phyloP scores from a whole-genome alignment of 2,113 vertebrate species.

The Epinephelus fuscoguttatus region DNA sequence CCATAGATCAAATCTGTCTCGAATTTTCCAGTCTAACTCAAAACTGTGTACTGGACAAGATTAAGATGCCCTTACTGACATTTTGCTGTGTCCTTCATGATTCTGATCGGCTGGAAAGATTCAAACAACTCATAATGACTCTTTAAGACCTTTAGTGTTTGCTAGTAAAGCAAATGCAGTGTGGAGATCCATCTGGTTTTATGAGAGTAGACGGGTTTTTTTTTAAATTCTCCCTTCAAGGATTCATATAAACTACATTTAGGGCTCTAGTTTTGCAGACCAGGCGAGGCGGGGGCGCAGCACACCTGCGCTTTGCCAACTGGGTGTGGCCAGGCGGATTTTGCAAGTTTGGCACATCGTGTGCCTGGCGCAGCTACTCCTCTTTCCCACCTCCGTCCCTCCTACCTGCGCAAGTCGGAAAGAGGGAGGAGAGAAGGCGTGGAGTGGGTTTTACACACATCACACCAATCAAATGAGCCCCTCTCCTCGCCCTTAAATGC shows the following conservation, averaged over 20 bases:
- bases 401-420: too few species aligned
- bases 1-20: not conserved
- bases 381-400: too few species aligned
- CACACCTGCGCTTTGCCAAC: too few species aligned
- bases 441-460: too few species aligned
- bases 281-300: too few species aligned
- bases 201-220: not conserved
- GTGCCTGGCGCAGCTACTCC: too few species aligned
- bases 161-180: not conserved
- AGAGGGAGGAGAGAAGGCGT: too few species aligned
- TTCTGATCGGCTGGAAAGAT: not conserved
- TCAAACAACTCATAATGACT: not conserved
- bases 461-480: too few species aligned
- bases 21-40: not conserved
- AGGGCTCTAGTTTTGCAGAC: too few species aligned
- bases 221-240: slow-evolving; percentile 15
- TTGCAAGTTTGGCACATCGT: too few species aligned
- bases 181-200: not conserved
- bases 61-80: not conserved
- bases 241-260: slow-evolving; percentile 9
- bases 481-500: too few species aligned
- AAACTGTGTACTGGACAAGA: not conserved
- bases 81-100: not conserved
- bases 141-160: not conserved
- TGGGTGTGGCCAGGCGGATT: too few species aligned